These are phyloP conservation scores for Ophthalmolycus amberensis DNA, from an alignment of 2,113 vertebrate species.

Conservation along the genomic window DNA sequence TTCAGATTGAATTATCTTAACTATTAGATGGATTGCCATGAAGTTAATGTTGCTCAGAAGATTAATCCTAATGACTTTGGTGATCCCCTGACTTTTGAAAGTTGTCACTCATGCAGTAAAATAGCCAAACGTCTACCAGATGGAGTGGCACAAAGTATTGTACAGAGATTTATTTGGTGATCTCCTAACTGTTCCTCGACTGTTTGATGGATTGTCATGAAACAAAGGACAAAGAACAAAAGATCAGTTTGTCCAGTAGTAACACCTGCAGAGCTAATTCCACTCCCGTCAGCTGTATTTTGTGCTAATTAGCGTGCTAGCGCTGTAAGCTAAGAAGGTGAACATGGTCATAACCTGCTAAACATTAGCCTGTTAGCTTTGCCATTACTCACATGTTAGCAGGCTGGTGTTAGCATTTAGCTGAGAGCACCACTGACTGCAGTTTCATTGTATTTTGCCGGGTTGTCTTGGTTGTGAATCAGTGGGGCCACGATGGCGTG, in stretches of 20 bases:
- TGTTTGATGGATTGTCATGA: neutral
- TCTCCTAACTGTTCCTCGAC: neutral
- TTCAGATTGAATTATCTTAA: neutral
- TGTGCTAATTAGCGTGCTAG: neutral
- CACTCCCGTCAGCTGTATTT: neutral
- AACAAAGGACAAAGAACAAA: neutral
- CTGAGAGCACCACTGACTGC: neutral
- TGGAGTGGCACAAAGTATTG: neutral
- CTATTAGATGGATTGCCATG: neutral
- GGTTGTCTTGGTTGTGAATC: neutral
- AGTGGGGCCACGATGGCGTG: neutral
- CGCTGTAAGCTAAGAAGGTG: neutral
- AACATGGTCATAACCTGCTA: neutral
- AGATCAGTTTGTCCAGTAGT: no score
- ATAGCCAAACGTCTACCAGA: neutral
- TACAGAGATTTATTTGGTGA: neutral
- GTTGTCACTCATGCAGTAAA: no score
- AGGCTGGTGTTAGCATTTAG: neutral
- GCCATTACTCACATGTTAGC: neutral
- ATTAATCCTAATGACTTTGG: neutral
- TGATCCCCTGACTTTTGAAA: no score
- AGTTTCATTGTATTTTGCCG: neutral
- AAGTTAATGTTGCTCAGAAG: neutral
- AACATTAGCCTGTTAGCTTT: neutral
- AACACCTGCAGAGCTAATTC: no score